A percentile compares a stretch with the other conserved stretches of the same genome.
Conservation (phyloP, 2,113 vertebrate species). For the Eira barbara region DNA sequence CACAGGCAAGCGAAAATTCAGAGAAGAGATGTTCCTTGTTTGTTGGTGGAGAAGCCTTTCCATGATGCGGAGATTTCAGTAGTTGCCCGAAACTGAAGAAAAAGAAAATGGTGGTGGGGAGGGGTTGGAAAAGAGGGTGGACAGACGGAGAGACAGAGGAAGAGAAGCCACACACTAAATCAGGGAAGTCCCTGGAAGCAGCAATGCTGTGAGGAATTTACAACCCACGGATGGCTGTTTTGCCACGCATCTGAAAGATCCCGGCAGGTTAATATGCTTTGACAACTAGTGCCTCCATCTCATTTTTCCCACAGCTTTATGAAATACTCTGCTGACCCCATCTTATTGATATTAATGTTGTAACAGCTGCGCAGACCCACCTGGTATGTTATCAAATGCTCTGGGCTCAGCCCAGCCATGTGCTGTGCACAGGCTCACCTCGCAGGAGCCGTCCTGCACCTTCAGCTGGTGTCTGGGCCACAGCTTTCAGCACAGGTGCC, state of each 20-base stretch:
- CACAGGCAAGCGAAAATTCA: neutral
- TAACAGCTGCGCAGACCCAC: slow-evolving; percentile 37
- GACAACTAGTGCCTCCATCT: slow-evolving; percentile 42
- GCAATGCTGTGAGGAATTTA: neutral
- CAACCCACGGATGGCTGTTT: neutral
- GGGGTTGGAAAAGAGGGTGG: neutral
- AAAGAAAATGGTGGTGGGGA: neutral
- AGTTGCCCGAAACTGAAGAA: neutral
- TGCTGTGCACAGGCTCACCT: neutral
- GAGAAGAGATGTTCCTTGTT: neutral
- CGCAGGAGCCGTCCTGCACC: neutral
- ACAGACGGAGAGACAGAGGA: neutral
- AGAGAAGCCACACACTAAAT: neutral
- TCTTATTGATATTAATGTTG: slow-evolving; percentile 57
- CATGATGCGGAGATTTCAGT: neutral
- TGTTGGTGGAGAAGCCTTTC: neutral
- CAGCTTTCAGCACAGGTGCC: neutral
- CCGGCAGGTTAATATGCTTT: slow-evolving; percentile 54
- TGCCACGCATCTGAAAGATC: neutral
- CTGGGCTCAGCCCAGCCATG: neutral
- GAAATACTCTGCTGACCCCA: slow-evolving; percentile 1
- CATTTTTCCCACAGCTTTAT: neutral
- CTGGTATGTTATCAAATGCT: neutral
- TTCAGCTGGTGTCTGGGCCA: neutral
- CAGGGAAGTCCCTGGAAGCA: neutral